These are phyloP conservation scores for Protaetia brevitarsis DNA, from an alignment of 1,140 invertebrate genomes.

Conservation along the genomic window DNA sequence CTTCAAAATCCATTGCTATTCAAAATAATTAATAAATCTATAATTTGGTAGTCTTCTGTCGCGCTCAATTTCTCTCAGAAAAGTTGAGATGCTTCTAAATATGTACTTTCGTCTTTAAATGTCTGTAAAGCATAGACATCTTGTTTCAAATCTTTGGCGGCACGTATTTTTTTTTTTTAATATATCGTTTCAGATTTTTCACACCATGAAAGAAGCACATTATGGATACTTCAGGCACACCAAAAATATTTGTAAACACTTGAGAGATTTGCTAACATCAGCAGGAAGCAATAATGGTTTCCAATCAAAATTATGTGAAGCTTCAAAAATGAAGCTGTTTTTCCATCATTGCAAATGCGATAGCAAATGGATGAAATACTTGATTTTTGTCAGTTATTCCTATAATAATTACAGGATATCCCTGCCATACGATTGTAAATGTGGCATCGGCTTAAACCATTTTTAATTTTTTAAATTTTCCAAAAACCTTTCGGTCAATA, in stretches of 20 bases:
- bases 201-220: background rate
- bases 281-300: constrained; percentile 22
- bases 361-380: constrained; percentile 28
- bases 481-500: background rate
- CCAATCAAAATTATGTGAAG: constrained; percentile 29
- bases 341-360: background rate
- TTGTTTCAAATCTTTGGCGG: background rate
- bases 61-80: background rate
- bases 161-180: background rate
- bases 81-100: background rate
- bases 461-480: constrained; percentile 1
- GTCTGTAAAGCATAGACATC: background rate
- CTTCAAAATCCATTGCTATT: background rate
- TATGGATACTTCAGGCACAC: background rate
- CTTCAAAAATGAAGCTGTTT: background rate
- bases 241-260: background rate
- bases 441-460: constrained; percentile 34
- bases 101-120: background rate
- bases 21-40: constrained; percentile 16
- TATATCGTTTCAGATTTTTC: background rate
- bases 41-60: background rate
- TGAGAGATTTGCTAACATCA: background rate
- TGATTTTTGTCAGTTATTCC: constrained; percentile 33
- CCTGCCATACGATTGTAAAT: constrained; percentile 38
- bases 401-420: constrained; percentile 32